Evolutionary conservation across 2,888 invertebrate species (phyloP), one percentile per base, ranked within the genome.

Genomic region (Andricus curvator): DNA sequence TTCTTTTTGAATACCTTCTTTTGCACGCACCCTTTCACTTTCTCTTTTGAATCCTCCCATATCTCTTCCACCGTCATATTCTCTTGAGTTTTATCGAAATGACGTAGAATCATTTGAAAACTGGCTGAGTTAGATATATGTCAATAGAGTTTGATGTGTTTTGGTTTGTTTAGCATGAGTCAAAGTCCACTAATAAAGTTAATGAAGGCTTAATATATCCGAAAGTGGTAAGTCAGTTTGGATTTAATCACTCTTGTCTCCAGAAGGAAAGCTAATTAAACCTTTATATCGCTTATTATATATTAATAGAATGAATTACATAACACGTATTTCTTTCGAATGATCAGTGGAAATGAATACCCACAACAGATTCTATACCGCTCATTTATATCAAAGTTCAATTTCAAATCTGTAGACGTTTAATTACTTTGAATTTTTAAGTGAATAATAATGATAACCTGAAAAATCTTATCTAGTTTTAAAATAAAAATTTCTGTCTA

Each of bases 141-240:
- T 79, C 79, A 82, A 78, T 80, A 79, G 66, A 77, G 78, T 79
- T 37, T 51, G 78, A 77, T 81, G 77, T 67, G 78, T 41, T 80
- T 80, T 81, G 77, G 77, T 83, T 81, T 81, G 79, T 65, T 79
- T 79, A 33, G 41, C 64, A 66, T 82, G 82, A 82, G 79, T 82
- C 82, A 82, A 33, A 48, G 51, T 80, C 74, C 25, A 51, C 41
- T 77, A 77, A 82, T 79, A 65, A 65, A 77, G 79, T 78, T 78
- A 82, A 82, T 82, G 74, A 67, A 67, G 66, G 37, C 66, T 67
- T 67, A 67, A 67, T 67, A 41, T 41, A 67, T 67, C 37, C 22
- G 33, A 67, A 67, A 67, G 66, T 37, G 66, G 33, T 41, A 67
- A 67, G 66, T 41, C 37, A 67, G 66, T 67, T 37, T n/a, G 37